A percentile compares a stretch with the other conserved stretches of the same genome.
These are phyloP conservation scores for Eupeodes corollae DNA, from an alignment of 1,140 invertebrate genomes.

Conservation along the genomic window DNA sequence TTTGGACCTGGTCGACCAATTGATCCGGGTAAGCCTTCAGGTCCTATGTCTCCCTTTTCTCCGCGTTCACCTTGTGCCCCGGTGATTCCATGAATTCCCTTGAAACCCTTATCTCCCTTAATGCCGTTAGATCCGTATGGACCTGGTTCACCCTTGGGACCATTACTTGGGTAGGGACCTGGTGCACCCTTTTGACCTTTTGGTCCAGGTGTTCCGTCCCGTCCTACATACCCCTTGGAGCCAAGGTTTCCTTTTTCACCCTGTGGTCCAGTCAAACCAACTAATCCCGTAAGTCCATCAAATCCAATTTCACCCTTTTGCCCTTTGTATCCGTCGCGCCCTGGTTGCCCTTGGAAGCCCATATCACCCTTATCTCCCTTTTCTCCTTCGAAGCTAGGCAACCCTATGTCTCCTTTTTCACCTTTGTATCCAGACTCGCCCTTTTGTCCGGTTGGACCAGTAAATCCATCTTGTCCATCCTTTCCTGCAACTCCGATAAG, in stretches of 20 bases:
- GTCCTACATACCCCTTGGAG: conserved; percentile 44
- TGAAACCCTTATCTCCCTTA: conserved; percentile 50
- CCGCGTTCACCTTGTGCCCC: conserved; percentile 45
- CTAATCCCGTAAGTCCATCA: conserved; percentile 24
- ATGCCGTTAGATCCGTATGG: conserved; percentile 48
- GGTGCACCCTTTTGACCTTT: conserved; percentile 67
- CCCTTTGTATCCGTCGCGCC: conserved; percentile 33
- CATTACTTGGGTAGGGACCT: conserved; percentile 51
- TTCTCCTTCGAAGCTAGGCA: conserved; percentile 22
- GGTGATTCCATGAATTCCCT: conserved; percentile 40
- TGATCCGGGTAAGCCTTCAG: conserved; percentile 36
- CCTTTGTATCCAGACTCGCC: conserved; percentile 62
- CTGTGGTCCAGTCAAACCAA: conserved; percentile 34
- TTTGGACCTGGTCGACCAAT: conserved; percentile 42
- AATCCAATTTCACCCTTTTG: conserved; percentile 44
- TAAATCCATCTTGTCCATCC: conserved; percentile 41
- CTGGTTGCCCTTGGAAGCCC: conserved; percentile 18
- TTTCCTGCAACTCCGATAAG: conserved; percentile 39
- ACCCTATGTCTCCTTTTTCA: conserved; percentile 50
- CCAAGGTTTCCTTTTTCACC: conserved; percentile 44
- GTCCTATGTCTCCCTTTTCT: conserved; percentile 39
- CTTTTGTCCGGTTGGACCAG: conserved; percentile 53
- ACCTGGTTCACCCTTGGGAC: conserved; percentile 46
- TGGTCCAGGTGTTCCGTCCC: conserved; percentile 43
- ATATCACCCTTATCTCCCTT: conserved; percentile 29